phyloP scores from a whole-genome alignment of 2,113 vertebrate genomes.

The Scomber scombrus region DNA sequence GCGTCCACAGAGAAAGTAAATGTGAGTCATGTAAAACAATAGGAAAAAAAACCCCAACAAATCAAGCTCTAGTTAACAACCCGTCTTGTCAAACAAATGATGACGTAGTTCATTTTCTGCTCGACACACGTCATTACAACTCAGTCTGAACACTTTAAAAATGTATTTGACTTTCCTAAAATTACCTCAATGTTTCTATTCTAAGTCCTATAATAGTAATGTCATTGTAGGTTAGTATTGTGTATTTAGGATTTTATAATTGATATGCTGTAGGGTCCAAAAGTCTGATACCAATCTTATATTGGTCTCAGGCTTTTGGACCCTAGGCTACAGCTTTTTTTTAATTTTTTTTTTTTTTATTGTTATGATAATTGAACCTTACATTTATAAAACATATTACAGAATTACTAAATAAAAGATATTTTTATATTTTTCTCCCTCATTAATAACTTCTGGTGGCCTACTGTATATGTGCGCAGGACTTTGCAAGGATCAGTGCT shows the following conservation, averaged over 20 bases:
- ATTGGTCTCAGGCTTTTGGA: no score
- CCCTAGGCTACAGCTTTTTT: neutral
- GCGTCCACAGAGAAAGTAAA: neutral
- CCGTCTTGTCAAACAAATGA: neutral
- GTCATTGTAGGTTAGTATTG: neutral
- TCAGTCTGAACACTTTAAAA: neutral
- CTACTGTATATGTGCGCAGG: neutral
- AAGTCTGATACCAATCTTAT: no score
- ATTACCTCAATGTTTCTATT: neutral
- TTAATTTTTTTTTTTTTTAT: neutral
- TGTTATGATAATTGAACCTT: neutral
- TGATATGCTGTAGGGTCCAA: neutral
- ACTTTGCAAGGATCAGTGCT: neutral
- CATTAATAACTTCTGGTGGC: neutral
- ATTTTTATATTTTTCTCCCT: neutral
- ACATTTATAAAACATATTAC: neutral
- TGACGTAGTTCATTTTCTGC: neutral
- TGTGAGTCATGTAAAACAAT: neutral
- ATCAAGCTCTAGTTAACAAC: neutral
- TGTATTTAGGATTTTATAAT: neutral
- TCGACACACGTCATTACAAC: neutral
- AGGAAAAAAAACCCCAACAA: no score
- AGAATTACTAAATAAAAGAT: neutral
- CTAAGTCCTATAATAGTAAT: neutral
- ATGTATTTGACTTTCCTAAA: neutral